These are phyloP conservation scores for Drosophila neonasuta DNA, from an alignment of 2,888 invertebrate species.

Conservation along the genomic window DNA sequence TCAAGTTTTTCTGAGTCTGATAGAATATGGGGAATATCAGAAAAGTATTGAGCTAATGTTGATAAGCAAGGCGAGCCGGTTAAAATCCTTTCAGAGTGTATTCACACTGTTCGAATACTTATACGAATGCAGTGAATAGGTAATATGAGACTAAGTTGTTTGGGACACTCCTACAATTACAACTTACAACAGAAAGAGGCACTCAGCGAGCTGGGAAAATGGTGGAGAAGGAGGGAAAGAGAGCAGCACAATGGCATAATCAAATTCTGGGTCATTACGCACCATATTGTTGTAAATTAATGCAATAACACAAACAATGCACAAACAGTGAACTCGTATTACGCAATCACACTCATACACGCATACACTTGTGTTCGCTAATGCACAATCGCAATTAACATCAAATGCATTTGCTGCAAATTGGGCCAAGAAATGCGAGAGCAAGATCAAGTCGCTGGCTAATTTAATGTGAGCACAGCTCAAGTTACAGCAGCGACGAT, in stretches of 20 bases:
- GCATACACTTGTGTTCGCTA: slow-evolving; percentile 24
- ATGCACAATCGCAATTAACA: slow-evolving; percentile 53
- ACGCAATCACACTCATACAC: slow-evolving; percentile 43
- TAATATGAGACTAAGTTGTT: slow-evolving; percentile 65
- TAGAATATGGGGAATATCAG: too few relatives aligned
- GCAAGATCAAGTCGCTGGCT: slow-evolving; percentile 64
- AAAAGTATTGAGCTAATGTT: background rate
- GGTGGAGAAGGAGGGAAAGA: slow-evolving; percentile 11
- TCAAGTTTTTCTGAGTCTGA: too few relatives aligned
- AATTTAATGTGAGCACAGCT: slow-evolving; percentile 60
- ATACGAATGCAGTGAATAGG: slow-evolving; percentile 15
- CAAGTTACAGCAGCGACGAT: slow-evolving; percentile 59
- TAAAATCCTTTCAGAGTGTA: slow-evolving; percentile 5
- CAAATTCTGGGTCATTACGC: slow-evolving; percentile 76
- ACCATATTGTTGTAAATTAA: slow-evolving; percentile 76
- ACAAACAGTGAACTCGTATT: slow-evolving; percentile 69
- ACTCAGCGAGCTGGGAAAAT: slow-evolving; percentile 45
- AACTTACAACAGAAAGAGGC: slow-evolving; percentile 53
- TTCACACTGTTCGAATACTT: slow-evolving; percentile 11
- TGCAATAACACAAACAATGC: slow-evolving; percentile 74
- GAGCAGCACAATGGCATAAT: slow-evolving; percentile 60
- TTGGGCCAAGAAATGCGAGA: slow-evolving; percentile 41
- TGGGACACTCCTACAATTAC: slow-evolving; percentile 47
- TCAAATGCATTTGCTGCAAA: slow-evolving; percentile 41
- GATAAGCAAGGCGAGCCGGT: background rate